Conservation (phyloP, 2,888 invertebrate species). For the Brachycybe producta region DNA sequence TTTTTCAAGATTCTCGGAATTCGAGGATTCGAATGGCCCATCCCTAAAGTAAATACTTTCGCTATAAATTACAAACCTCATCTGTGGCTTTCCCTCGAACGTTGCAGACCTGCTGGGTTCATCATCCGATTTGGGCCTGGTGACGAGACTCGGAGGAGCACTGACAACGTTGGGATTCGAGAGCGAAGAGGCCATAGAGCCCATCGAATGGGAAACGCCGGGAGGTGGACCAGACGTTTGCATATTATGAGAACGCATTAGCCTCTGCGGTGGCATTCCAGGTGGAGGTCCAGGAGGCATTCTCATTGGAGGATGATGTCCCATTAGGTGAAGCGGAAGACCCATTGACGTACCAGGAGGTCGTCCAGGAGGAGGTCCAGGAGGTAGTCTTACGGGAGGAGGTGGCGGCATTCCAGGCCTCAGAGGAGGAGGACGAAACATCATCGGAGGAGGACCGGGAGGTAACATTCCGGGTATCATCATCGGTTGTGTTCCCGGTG, state of each 20-base stretch:
- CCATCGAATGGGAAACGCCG: conserved; percentile 27
- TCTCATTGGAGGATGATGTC: conserved; percentile 34
- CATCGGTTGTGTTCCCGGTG: conserved; percentile 12
- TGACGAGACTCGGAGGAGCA: conserved; percentile 68
- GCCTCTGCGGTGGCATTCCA: conserved; percentile 31
- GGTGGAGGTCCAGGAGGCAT: conserved; percentile 25
- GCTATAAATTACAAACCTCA: conserved; percentile 37
- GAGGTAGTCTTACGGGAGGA: conserved; percentile 40
- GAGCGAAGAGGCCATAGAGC: conserved; percentile 15
- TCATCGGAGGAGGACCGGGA: conserved; percentile 40
- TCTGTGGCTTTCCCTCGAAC: conserved; percentile 93
- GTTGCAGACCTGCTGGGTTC: conserved; percentile 45
- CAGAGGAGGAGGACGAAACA: conserved; percentile 45
- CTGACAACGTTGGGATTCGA: conserved; percentile 54
- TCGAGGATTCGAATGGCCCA: too few species aligned
- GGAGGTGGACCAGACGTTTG: conserved; percentile 32
- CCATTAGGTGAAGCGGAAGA: conserved; percentile 41
- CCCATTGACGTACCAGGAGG: conserved; percentile 28
- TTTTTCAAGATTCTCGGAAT: too few species aligned
- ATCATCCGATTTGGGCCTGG: conserved; percentile 37
- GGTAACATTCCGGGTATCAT: conserved; percentile 27
- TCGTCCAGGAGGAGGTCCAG: conserved; percentile 47
- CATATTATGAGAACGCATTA: conserved; percentile 32
- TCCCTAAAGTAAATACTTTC: too few species aligned
- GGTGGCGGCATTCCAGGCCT: conserved; percentile 28